phyloP scores from a whole-genome alignment of 2,888 invertebrate genomes.

The Machimus rusticus region DNA sequence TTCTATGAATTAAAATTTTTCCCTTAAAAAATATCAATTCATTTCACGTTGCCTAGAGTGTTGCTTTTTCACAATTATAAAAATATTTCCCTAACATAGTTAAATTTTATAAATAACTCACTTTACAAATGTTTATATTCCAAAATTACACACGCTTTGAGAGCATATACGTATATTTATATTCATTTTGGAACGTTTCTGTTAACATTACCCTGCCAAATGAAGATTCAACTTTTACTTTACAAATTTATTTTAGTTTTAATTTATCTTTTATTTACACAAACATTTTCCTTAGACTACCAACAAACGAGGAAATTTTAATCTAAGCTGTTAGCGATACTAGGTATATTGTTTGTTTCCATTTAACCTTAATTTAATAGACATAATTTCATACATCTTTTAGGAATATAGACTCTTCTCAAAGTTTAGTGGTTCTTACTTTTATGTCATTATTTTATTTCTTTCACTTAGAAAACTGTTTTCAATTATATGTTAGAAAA shows the following conservation, averaged over 20 bases:
- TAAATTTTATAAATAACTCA: neutral
- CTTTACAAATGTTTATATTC: neutral
- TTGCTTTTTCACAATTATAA: neutral
- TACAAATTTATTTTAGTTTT: neutral
- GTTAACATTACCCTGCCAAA: slow-evolving; percentile 16
- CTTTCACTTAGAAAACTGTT: neutral
- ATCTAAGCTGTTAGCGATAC: neutral
- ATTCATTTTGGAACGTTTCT: slow-evolving; percentile 4
- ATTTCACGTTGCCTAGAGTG: neutral
- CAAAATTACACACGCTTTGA: neutral
- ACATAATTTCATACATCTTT: neutral
- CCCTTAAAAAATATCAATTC: neutral
- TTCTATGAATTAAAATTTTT: neutral
- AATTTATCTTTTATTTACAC: neutral
- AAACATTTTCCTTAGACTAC: neutral
- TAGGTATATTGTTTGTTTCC: neutral
- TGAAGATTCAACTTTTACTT: neutral
- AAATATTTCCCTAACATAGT: neutral
- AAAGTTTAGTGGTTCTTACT: neutral
- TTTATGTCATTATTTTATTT: neutral
- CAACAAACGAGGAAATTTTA: neutral
- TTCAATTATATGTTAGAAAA: neutral
- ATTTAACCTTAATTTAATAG: neutral
- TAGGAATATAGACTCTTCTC: neutral
- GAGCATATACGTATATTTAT: neutral